Base-by-base conservation (phyloP, 1,140 invertebrate species). In the Amphibalanus amphitrite region DNA sequence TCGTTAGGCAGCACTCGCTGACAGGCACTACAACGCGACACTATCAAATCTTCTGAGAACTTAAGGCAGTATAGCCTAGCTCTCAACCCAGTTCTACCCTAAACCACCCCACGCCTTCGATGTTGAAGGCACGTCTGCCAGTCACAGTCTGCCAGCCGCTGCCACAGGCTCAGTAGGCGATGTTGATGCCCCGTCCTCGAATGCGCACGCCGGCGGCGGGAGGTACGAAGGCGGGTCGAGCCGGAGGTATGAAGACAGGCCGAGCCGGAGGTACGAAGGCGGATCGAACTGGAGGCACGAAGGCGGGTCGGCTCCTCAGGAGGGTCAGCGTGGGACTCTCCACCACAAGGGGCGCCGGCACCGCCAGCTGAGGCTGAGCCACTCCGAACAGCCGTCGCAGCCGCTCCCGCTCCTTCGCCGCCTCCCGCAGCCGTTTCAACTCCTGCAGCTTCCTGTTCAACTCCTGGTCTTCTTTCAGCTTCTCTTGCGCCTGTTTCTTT, bases 151-250 rank as follows among this genome's bases (percentile, higher is more conserved):
- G 4, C 4, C 4, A 15, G 33, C 33, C 33, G 4, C 33, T 38
- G 33, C 33, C 23, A n/a, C n/a, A n/a, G n/a, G 71, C 0, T 30
- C 30, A 72, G 26, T 47, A 71, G 28, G 29, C 47, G 47, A 59
- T 59, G 47, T 59, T 23, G 47, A 59, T 59, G 47, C 47, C 47
- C 17, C 47, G 10, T 8, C 47, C 47, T 20, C 23, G 47, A 20
- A 59, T 59, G 47, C 47, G 47, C 6, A 59, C 47, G 20, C 10
- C 10, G 6, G 47, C 23, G 69, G 17, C 28, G 3, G 67, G 69
- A 70, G n/a, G n/a, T n/a, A 30, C 29, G 69, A 26, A 25, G 23
- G 15, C 23, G 69, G n/a, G 29, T 13, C 47, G 69, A 8, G 10
- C 10, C 67, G 67, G 30, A 8, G 69, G 10, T 8, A 59, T 25